Base-by-base conservation (phyloP, 2,888 invertebrate genomes). In the Chymomyza fuscimana region DNA sequence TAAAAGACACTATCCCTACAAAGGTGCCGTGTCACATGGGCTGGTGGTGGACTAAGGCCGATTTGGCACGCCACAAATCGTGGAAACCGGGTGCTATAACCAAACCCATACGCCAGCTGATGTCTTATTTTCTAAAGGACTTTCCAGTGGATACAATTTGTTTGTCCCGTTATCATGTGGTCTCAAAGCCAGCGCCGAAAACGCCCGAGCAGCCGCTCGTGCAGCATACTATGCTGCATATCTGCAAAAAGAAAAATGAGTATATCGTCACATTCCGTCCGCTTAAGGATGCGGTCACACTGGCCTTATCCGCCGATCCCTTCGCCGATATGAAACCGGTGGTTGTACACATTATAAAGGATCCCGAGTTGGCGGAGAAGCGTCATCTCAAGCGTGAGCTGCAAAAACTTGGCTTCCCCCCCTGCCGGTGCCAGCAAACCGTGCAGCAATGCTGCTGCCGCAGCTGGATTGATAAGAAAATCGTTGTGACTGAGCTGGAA, bases 231-330 rank as follows among this genome's bases (percentile, higher is more conserved):
- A 93, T 95, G 0, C 89, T 95, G 15, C 94, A 93, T 71, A 93
- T 95, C 4, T 93, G 94, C 78, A 94, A 95, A 82, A 94, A 94
- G 86, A 94, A 95, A 54, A 95, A 95, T 2, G 92, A 93, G 3
- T 95, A 94, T 82, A 93, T 93, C 32, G 94, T 95, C 77, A 94
- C 94, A 81, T 93, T 95, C 86, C 94, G 94, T 67, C 95, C 95
- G 0, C 88, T 95, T 2, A 95, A 95, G 90, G 94, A 95, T 80
- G 91, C 94, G 0, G 92, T 93, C 1, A 92, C 93, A 25, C 91
- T 95, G 56, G 91, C 91, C 16, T 92, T 93, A 0, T 93, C 94
- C 74, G 95, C 95, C 80, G 94, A 95, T 87, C 95, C 95, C 0
- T 95, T 95, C 81, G 93, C 94, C 58, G 93, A 94, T 67, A 95